Evolutionary conservation across 1,140 invertebrate species (phyloP).

Genomic region (Forficula auricularia): DNA sequence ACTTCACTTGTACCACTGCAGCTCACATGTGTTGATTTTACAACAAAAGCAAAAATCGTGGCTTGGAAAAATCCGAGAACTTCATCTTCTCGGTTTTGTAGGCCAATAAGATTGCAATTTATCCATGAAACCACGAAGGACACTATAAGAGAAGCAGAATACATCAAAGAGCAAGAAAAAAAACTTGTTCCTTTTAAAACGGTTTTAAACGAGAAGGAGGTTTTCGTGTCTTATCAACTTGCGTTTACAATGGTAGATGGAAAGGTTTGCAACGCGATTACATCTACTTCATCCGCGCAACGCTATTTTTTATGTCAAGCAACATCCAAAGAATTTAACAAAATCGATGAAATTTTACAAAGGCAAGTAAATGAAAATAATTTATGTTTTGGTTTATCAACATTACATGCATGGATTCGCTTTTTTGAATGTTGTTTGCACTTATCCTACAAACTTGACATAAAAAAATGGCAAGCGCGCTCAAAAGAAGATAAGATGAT

Average conservation of each 20-base stretch:
- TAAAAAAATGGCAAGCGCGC: constrained; percentile 16
- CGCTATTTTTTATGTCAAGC: constrained; percentile 22
- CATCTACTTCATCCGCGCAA: too few relatives aligned
- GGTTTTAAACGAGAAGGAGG: too few relatives aligned
- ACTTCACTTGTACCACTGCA: constrained; percentile 20
- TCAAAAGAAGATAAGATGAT: constrained; percentile 7
- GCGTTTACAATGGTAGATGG: too few relatives aligned
- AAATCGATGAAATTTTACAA: constrained; percentile 26
- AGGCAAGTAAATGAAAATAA: constrained; percentile 29
- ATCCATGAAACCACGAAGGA: too few relatives aligned
- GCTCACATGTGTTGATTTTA: constrained; percentile 6
- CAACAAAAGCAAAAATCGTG: constrained; percentile 16
- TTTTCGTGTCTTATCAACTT: too few relatives aligned
- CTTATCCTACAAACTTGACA: constrained; percentile 13
- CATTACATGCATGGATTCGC: constrained; percentile 15
- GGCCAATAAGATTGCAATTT: too few relatives aligned
- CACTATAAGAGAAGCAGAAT: too few relatives aligned
- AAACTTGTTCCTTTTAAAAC: too few relatives aligned
- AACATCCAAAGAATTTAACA: constrained; percentile 31
- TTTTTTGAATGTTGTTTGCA: constrained; percentile 16
- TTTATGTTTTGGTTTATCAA: constrained; percentile 19
- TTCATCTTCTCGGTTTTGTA: too few relatives aligned
- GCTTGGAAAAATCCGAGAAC: constrained; percentile 21
- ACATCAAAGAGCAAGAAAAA: too few relatives aligned
- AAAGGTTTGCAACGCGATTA: too few relatives aligned